Evolutionary conservation across 2,797 vertebrate genomes (phyloP).

Genomic region (Anableps anableps): DNA sequence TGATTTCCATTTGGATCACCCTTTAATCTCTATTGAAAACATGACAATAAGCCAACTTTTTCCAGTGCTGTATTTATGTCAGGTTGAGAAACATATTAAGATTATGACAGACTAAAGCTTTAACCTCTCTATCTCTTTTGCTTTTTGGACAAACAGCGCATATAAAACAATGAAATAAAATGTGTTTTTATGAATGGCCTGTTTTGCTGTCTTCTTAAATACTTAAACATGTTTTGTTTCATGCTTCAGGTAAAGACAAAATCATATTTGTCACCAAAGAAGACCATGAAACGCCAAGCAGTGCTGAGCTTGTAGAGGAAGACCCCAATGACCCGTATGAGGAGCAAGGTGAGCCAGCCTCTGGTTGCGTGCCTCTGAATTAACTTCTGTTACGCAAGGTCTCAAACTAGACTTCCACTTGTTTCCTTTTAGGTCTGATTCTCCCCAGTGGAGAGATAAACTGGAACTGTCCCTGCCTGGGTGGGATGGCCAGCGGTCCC

Average conservation of each 20-base stretch:
- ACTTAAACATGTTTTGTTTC: not conserved
- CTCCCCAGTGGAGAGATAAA: conserved; percentile 92
- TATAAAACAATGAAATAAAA: too few relatives aligned
- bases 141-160: not conserved
- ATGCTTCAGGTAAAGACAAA: conserved; percentile 88
- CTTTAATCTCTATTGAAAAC: too few relatives aligned
- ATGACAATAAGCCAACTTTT: too few relatives aligned
- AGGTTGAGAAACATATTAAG: not conserved
- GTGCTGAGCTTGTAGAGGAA: conserved; percentile 90
- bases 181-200: not conserved
- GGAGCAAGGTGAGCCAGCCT: conserved; percentile 86
- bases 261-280: conserved; percentile 97
- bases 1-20: too few relatives aligned
- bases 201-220: not conserved
- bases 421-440: conserved; percentile 82
- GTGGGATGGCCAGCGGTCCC: conserved; percentile 94
- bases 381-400: not conserved
- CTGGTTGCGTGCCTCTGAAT: not conserved
- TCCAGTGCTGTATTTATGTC: too few relatives aligned
- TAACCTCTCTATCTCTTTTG: not conserved
- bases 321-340: conserved; percentile 93
- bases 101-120: not conserved
- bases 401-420: not conserved
- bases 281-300: conserved; percentile 92
- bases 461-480: conserved; percentile 95